Evolutionary conservation across 2,888 invertebrate genomes (phyloP), one percentile per base, ranked within the genome.

Genomic region (Chouioia cunea): DNA sequence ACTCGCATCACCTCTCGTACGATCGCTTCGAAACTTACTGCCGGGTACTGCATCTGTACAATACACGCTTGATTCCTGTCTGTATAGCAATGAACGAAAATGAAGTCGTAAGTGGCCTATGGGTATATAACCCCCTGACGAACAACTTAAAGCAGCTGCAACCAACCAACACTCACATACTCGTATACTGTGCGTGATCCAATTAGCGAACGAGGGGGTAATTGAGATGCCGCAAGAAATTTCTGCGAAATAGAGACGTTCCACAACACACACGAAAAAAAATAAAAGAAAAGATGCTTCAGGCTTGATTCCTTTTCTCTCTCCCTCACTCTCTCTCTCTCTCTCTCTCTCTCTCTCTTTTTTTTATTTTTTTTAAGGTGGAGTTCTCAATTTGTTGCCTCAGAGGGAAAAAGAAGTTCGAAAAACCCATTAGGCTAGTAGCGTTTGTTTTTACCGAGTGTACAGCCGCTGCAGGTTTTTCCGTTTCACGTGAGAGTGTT

Each of bases 141-240:
- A n/a, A n/a, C n/a, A n/a, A n/a, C n/a, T n/a, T n/a, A 36, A 36
- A 36, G 36, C 36, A 36, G 36, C 36, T 36, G 36, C 36, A 6
- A 12, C 10, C 36, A 36, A 36, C n/a, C 20, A n/a, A 60, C 27
- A 16, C 52, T 70, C 69, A 65, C 47, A 71, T 59, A 46, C 70
- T n/a, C 53, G 2, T 43, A 20, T n/a, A 36, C 59, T 76, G 77
- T 78, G 79, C 77, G 78, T 80, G 81, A 81, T 82, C 79, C 80
- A 83, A 83, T 83, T 81, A 82, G 79, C 43, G 58, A 14, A 47
- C 59, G 71, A 82, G 83, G 80, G 75, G 74, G 78, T 84, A 83
- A 84, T 84, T 83, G 82, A 84, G 83, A 83, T 79, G 81, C 80
- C 80, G 53, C 50, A 18, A 27, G 50, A 50, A 50, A 50, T 50